Evolutionary conservation across 2,888 invertebrate genomes (phyloP).

Genomic region (Polymixis flavicincta): DNA sequence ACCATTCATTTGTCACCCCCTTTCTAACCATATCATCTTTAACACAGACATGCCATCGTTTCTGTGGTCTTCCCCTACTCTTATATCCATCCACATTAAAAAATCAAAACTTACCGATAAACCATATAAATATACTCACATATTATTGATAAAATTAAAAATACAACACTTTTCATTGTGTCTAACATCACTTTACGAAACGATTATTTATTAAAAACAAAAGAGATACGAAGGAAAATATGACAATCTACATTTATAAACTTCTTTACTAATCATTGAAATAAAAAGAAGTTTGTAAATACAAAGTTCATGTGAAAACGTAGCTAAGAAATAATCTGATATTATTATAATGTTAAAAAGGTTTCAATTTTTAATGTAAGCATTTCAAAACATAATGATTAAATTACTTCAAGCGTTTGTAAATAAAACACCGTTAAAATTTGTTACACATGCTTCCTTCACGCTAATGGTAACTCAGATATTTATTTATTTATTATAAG

Average conservation of each 20-base stretch:
- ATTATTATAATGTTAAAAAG: neutral
- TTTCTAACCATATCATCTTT: too few species aligned
- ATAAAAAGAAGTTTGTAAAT: neutral
- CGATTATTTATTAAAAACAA: neutral
- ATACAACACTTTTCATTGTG: slow-evolving; percentile 9
- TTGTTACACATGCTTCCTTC: neutral
- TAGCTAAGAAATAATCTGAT: neutral
- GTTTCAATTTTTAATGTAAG: neutral
- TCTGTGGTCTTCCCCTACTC: too few species aligned
- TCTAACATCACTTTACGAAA: neutral
- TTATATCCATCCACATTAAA: too few species aligned
- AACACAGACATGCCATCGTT: too few species aligned
- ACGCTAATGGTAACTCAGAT: neutral
- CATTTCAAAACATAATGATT: slow-evolving; percentile 30
- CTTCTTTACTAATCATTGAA: neutral
- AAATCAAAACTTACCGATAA: neutral
- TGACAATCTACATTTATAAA: too few species aligned
- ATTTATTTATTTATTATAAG: too few species aligned
- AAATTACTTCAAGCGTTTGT: slow-evolving; percentile 41
- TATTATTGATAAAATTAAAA: neutral
- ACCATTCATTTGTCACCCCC: too few species aligned
- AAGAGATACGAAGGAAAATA: neutral
- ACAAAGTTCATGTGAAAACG: neutral
- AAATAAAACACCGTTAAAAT: neutral
- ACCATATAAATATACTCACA: neutral